phyloP scores from a whole-genome alignment of 2,113 vertebrate genomes.

The Lepus americanus region DNA sequence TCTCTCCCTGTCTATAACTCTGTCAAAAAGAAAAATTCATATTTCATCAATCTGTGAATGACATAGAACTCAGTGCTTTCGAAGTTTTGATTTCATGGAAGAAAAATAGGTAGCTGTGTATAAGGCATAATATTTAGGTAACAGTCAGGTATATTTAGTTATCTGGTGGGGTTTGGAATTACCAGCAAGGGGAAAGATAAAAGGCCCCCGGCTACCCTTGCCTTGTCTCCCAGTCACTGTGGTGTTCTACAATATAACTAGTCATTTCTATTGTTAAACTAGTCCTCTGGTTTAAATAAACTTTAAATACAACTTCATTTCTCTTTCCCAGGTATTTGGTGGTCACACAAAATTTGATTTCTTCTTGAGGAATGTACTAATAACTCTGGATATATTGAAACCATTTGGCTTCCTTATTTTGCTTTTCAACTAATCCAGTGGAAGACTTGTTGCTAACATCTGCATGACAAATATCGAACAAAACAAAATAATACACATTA shows the following conservation, averaged over 20 bases:
- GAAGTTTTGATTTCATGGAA: slow-evolving; percentile 81
- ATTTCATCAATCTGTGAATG: slow-evolving; percentile 78
- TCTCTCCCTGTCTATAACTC: too few relatives aligned
- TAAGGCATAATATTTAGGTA: slow-evolving; percentile 57
- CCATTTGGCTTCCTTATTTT: neutral
- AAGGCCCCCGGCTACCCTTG: neutral
- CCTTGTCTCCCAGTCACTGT: neutral
- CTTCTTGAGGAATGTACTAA: neutral
- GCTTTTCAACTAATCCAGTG: neutral
- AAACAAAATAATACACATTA: neutral
- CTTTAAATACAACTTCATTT: neutral
- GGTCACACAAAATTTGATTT: neutral
- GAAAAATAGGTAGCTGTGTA: slow-evolving; percentile 43
- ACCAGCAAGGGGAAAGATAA: neutral
- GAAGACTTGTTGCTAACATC: neutral
- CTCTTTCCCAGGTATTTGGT: neutral
- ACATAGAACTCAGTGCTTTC: slow-evolving; percentile 74
- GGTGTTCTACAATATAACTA: neutral
- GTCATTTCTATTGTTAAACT: neutral
- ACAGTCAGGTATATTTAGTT: neutral
- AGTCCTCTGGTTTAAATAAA: neutral
- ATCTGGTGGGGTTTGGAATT: neutral
- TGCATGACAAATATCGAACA: neutral
- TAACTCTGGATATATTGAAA: neutral
- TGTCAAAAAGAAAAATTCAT: too few relatives aligned